phyloP scores from a whole-genome alignment of 2,113 vertebrate genomes.

The Myotis davidii region DNA sequence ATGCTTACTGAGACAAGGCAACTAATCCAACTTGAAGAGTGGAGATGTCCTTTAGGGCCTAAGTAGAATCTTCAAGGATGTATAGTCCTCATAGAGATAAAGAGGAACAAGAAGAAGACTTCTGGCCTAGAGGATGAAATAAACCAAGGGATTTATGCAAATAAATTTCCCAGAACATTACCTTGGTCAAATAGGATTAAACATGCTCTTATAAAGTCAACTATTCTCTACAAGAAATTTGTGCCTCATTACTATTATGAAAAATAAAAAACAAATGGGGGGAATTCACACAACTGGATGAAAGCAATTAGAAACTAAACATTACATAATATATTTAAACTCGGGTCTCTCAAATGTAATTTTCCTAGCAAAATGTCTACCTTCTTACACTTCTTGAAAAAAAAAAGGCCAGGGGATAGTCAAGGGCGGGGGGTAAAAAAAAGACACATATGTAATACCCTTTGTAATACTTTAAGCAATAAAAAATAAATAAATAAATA shows the following conservation, averaged over 20 bases:
- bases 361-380: background rate
- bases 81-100: background rate
- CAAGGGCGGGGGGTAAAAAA: no score
- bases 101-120: background rate
- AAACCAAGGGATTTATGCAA: background rate
- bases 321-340: constrained; percentile 10
- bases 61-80: background rate
- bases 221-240: background rate
- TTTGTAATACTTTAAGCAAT: no score
- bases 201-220: background rate
- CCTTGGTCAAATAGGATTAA: background rate
- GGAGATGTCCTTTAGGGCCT: background rate
- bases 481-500: no score
- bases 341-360: background rate
- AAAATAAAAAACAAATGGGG: background rate
- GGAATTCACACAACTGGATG: background rate
- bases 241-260: background rate
- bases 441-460: no score
- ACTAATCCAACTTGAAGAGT: background rate
- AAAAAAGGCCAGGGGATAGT: no score
- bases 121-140: background rate
- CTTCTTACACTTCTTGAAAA: background rate
- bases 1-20: background rate
- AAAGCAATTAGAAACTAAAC: constrained; percentile 14
- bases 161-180: background rate